A percentile compares a stretch with the other conserved stretches of the same genome.
These are phyloP conservation scores for Cacoxenus indagator DNA, from an alignment of 2,888 invertebrate species.

Conservation along the genomic window DNA sequence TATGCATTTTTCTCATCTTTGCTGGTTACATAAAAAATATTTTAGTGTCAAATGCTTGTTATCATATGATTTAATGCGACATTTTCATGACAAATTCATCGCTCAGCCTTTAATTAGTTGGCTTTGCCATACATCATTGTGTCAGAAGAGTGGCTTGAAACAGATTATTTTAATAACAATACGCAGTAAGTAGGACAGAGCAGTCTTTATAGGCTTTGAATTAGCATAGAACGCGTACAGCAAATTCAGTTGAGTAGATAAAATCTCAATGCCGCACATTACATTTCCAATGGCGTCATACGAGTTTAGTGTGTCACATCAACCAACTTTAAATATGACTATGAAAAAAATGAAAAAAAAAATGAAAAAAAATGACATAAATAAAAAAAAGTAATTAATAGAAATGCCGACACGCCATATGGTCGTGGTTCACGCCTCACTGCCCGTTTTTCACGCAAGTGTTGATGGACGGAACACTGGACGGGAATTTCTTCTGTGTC, in stretches of 20 bases:
- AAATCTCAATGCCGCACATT: background rate
- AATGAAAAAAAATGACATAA: background rate
- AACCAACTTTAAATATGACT: no score
- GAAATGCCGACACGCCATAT: background rate
- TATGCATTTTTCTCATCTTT: background rate
- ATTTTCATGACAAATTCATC: background rate
- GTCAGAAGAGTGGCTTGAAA: background rate
- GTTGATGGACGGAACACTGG: background rate
- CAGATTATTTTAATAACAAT: background rate
- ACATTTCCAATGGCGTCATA: background rate
- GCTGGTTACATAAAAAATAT: background rate
- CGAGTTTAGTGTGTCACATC: no score
- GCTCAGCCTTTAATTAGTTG: background rate
- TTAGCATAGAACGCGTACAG: background rate
- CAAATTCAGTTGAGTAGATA: background rate
- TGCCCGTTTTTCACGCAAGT: background rate
- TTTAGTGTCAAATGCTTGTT: background rate
- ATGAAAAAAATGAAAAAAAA: no score
- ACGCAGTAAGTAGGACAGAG: background rate
- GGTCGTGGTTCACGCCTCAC: background rate
- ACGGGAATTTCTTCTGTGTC: background rate
- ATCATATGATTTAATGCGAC: background rate
- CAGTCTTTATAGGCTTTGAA: background rate
- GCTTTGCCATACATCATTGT: background rate
- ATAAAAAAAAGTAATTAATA: background rate